phyloP scores from a whole-genome alignment of 2,888 invertebrate genomes.

The Xanthia togata region DNA sequence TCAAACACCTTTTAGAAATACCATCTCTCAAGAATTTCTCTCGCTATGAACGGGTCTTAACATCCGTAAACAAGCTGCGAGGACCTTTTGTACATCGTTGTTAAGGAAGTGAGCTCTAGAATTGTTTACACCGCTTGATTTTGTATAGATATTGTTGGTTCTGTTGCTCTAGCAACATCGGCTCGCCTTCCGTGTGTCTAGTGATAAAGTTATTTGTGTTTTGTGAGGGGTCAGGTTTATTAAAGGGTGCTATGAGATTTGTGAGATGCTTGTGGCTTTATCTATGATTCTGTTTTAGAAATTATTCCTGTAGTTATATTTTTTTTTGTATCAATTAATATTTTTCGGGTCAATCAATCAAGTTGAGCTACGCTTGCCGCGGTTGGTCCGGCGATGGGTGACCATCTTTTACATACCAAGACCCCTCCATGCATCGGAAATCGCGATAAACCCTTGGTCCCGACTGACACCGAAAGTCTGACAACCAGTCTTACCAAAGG shows the following conservation, averaged over 20 bases:
- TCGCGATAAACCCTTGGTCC: not conserved
- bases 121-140: conserved; percentile 66
- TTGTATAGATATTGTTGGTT: conserved; percentile 62
- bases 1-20: not conserved
- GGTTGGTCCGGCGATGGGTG: not conserved
- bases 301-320: too few relatives aligned
- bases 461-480: not conserved
- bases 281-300: too few relatives aligned
- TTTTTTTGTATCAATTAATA: too few relatives aligned
- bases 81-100: conserved; percentile 52
- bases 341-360: not conserved
- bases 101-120: conserved; percentile 58
- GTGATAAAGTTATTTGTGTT: conserved; percentile 48
- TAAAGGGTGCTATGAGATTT: not conserved
- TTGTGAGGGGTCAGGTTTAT: not conserved
- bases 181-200: conserved; percentile 38
- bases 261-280: not conserved
- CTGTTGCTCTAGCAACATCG: not conserved
- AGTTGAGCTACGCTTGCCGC: not conserved
- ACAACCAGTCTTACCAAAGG: not conserved
- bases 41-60: conserved; percentile 33
- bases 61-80: conserved; percentile 55
- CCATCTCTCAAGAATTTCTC: not conserved
- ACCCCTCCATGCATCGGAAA: not conserved
- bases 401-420: not conserved